Conservation (phyloP, 2,888 invertebrate genomes). For the Ligdia adustata region DNA sequence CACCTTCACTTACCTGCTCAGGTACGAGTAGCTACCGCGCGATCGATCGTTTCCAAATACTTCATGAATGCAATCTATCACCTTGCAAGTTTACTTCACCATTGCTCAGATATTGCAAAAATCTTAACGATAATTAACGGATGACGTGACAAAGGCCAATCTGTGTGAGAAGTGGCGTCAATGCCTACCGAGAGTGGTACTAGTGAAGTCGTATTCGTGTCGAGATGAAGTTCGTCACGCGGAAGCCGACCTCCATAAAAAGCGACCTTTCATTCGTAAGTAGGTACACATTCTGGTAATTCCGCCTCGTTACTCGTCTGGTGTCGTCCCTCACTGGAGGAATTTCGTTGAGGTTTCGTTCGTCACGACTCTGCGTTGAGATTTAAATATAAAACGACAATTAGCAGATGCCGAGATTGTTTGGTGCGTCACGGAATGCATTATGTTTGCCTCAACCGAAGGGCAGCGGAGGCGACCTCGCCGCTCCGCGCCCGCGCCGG, state of each 20-base stretch:
- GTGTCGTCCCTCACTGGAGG: not conserved
- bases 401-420: no score
- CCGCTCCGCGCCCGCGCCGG: no score
- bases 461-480: no score
- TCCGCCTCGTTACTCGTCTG: not conserved
- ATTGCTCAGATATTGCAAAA: not conserved
- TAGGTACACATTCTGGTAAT: no score
- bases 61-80: not conserved
- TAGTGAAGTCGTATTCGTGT: not conserved
- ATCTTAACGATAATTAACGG: not conserved
- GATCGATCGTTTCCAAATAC: not conserved
- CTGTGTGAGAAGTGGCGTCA: not conserved
- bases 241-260: not conserved
- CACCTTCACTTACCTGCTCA: not conserved
- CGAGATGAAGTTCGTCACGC: not conserved
- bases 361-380: not conserved
- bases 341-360: not conserved
- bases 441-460: no score
- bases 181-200: no score
- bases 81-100: no score
- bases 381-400: no score
- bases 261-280: not conserved
- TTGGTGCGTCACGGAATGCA: no score
- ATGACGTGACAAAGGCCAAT: not conserved
- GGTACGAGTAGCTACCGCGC: not conserved